These are phyloP conservation scores for Sinohyriopsis cumingii DNA, from an alignment of 2,888 invertebrate species.

Conservation along the genomic window DNA sequence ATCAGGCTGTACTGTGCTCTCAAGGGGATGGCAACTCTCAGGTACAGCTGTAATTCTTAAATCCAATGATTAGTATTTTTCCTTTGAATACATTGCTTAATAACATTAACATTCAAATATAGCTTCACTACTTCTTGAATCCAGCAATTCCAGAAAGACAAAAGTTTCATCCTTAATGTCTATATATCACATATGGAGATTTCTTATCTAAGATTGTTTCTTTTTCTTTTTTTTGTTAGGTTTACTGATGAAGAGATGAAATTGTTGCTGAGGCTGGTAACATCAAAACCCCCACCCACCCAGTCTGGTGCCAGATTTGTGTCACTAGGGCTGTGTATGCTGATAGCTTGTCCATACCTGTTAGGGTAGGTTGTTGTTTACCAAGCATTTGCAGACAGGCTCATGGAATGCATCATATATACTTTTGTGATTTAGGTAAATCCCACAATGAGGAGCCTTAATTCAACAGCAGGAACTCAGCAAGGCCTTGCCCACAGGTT, in stretches of 20 bases:
- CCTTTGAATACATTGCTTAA: background rate
- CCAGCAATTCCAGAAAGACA: too few relatives aligned
- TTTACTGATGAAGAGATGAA: conserved; percentile 94
- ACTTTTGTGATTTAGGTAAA: too few relatives aligned
- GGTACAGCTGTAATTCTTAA: conserved; percentile 73
- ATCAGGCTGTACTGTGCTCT: conserved; percentile 92
- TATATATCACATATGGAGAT: too few relatives aligned
- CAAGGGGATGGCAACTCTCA: conserved; percentile 92
- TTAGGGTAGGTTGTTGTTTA: conserved; percentile 55
- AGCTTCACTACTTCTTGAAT: too few relatives aligned
- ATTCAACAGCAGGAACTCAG: too few relatives aligned
- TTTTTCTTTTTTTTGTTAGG: conserved; percentile 70
- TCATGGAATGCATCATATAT: too few relatives aligned
- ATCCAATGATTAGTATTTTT: background rate
- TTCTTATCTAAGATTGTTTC: background rate
- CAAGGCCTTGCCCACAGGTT: too few relatives aligned
- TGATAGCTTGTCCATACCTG: conserved; percentile 93
- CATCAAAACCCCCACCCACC: conserved; percentile 84
- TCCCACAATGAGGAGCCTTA: too few relatives aligned
- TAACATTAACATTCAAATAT: too few relatives aligned
- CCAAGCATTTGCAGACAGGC: background rate
- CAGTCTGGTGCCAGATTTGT: conserved; percentile 94
- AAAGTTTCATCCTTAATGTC: too few relatives aligned
- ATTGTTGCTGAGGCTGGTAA: conserved; percentile 86
- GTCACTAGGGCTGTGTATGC: conserved; percentile 92